Base-by-base conservation (phyloP, 2,888 invertebrate genomes). In the Volucella zonaria region DNA sequence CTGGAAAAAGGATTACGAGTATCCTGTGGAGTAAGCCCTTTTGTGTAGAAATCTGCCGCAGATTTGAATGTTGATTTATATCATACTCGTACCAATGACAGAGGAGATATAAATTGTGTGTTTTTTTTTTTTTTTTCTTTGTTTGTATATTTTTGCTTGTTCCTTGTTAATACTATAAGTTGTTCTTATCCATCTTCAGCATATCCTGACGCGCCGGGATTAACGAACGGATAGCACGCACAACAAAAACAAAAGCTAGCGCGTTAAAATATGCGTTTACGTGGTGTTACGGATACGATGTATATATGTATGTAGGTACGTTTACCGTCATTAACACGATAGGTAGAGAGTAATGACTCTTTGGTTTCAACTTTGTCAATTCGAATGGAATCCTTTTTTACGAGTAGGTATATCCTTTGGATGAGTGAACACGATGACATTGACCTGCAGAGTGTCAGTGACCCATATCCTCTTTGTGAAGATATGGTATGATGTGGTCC, bases 361-460 rank as follows among this genome's bases (percentile, higher is more conserved):
- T 67, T 40, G 12, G 1, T 52, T 61, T 56, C 12, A 42, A 42
- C 66, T 61, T 23, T 49, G 10, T 42, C 40, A 47, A 43, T 49
- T 73, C 31, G 6, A 31, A 31, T 31, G 4, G 31, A 31, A 31
- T 31, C 31, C 31, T 64, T 15, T 68, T 66, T 42, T 70, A 59
- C 18, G 42, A 71, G 66, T 59, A 52, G 67, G 10, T 67, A 52
- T 71, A 12, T 67, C 42, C 61, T 23, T n/a, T 43, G 59, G 23
- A 62, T 40, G 66, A 43, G 59, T 18, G 70, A 76, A 14, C 47
- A 43, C 38, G 66, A 54, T 64, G 56, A 70, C 61, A 79, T 70
- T 75, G 79, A 75, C 78, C 79, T 74, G 75, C 70, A 70, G 52
- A 59, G 62, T 76, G 73, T 73, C 73, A 52, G 56, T 56, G 42